phyloP scores from a whole-genome alignment of 2,888 invertebrate genomes.

The Callosobruchus maculatus region DNA sequence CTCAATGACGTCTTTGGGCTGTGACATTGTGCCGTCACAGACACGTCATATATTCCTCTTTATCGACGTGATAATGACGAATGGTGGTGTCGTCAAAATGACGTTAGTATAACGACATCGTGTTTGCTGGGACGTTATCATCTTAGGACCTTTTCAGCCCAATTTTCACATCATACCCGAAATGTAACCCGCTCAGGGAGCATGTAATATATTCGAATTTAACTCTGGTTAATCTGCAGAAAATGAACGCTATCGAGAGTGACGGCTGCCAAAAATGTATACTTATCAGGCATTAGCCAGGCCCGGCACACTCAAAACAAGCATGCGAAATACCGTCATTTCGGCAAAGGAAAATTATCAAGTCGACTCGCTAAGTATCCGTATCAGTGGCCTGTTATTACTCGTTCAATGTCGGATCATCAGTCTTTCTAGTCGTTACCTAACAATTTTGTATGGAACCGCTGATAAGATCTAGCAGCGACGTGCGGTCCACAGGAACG shows the following conservation, averaged over 20 bases:
- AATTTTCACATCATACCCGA: background rate
- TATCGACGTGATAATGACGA: too few species aligned
- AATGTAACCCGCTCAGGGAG: background rate
- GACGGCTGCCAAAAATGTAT: background rate
- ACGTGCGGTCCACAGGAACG: background rate
- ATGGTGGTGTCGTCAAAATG: too few species aligned
- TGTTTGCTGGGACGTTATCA: too few species aligned
- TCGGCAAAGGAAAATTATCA: background rate
- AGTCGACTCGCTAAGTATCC: background rate
- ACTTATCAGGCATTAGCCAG: background rate
- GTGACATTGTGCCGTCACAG: too few species aligned
- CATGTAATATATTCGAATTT: background rate
- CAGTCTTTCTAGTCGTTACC: background rate
- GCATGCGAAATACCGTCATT: background rate
- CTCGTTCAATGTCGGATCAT: background rate
- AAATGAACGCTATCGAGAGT: background rate
- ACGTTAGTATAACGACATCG: too few species aligned
- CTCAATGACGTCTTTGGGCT: too few species aligned
- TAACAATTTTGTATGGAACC: background rate
- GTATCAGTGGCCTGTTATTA: background rate
- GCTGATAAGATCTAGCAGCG: background rate
- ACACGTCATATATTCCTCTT: too few species aligned
- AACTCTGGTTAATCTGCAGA: background rate
- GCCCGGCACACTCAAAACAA: background rate
- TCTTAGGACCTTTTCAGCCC: too few species aligned